Base-by-base conservation (phyloP, 2,797 vertebrate species). In the Syngnathus acus region DNA sequence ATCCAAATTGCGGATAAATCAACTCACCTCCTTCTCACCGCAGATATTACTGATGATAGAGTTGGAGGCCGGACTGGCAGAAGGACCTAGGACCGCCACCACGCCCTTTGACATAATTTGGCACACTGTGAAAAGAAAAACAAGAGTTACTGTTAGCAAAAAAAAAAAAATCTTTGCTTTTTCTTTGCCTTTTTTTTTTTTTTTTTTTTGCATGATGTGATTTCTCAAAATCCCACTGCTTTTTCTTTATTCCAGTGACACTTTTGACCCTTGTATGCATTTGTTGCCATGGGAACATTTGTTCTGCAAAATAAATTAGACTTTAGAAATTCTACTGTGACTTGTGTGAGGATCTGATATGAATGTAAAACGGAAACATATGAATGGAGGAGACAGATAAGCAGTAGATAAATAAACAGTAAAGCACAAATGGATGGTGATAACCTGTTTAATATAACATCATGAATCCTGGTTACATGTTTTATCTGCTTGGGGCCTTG, bases 11-110 rank as follows among this genome's bases (percentile, higher is more conserved):
- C 5, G 39, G 13, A 39, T 50, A 47, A 47, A 60, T 37, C 37
- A 53, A 78, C 95, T 94, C 77, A 98, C 97, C 96, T 99, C 97
- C 68, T 99, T 99, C 88, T 99, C 96, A 70, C 97, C 97, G 55
- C 96, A 99, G 89, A 98, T 99, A 90, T 98, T 98, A 92, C 97
- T 98, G 93, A 99, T 98, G 86, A 98, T 98, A 63, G 96, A 99
- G 88, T 96, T 97, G 67, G 96, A 99, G 68, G 97, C 96, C 0
- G 97, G 97, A 78, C 97, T 99, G 76, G 94, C 95, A 9, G 96
- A 97, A 5, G 97, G 97, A 23, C 97, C 97, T 45, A 99, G 90
- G 82, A 99, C 96, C 0, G 94, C 95, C 9, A 99, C 95, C 68
- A 99, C 96, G 0, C 96, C 97, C 87, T 99, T 99, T 39, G 95